Evolutionary conservation across 2,113 vertebrate genomes (phyloP).

Genomic region (Falco punctatus): DNA sequence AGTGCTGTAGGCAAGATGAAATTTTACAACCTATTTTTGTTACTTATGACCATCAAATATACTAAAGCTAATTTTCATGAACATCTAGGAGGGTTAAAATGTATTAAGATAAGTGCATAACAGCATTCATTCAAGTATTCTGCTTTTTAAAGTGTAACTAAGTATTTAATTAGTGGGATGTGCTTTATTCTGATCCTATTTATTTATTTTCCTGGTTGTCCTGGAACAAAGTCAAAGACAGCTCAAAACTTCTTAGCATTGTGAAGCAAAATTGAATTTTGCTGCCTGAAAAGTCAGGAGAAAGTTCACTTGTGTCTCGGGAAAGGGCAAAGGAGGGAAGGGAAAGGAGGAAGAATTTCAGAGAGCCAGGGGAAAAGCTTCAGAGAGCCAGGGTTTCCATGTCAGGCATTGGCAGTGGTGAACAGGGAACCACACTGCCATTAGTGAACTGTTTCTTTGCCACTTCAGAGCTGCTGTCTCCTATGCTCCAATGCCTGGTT

Average conservation of each 20-base stretch:
- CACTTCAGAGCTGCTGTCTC: neutral
- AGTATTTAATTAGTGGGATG: neutral
- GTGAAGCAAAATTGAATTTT: neutral
- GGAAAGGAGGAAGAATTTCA: neutral
- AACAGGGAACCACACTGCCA: neutral
- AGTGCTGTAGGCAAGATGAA: neutral
- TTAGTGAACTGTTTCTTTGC: too few relatives aligned
- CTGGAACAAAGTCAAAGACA: neutral
- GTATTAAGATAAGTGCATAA: neutral
- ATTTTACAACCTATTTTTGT: neutral
- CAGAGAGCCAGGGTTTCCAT: neutral
- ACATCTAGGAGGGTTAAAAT: neutral
- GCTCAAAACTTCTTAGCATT: neutral
- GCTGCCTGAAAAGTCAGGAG: neutral
- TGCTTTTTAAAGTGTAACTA: neutral
- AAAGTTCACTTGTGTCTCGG: neutral
- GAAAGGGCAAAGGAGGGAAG: neutral
- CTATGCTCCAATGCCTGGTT: accelerated
- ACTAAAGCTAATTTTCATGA: neutral
- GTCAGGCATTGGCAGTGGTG: accelerated
- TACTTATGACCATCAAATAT: neutral
- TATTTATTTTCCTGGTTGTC: neutral
- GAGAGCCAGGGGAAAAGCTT: neutral
- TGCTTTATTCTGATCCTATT: neutral
- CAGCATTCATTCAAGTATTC: neutral